These are phyloP conservation scores for Steinernema feltiae DNA, from an alignment of 1,140 invertebrate genomes.

Conservation along the genomic window DNA sequence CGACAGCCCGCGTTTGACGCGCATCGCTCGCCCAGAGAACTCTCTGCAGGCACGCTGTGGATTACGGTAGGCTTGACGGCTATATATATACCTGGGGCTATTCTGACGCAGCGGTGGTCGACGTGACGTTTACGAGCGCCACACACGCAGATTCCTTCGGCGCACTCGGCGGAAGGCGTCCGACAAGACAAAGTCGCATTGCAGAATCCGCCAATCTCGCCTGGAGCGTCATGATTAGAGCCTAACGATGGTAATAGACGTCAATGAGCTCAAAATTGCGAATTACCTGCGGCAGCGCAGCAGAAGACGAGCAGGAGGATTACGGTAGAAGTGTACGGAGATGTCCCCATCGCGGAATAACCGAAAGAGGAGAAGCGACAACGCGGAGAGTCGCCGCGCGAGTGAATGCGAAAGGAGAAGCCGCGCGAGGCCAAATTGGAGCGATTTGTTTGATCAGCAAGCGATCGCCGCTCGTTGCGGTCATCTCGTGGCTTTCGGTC, in stretches of 20 bases:
- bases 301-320: neutral
- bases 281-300: neutral
- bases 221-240: neutral
- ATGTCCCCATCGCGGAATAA: neutral
- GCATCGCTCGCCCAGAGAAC: slow-evolving; percentile 25
- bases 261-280: neutral
- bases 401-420: neutral
- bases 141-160: slow-evolving; percentile 33
- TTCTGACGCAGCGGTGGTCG: slow-evolving; percentile 24
- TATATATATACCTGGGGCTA: slow-evolving; percentile 26
- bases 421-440: neutral
- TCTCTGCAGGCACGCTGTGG: slow-evolving; percentile 24
- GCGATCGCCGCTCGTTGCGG: neutral
- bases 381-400: neutral
- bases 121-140: slow-evolving; percentile 22
- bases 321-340: neutral
- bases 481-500: neutral
- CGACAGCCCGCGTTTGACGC: slow-evolving; percentile 25
- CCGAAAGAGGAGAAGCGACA: neutral
- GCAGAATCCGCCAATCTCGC: slow-evolving; percentile 23
- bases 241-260: neutral
- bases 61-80: too few relatives aligned
- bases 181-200: slow-evolving; percentile 1
- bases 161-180: slow-evolving; percentile 20
- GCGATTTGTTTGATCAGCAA: neutral